Evolutionary conservation across 2,113 vertebrate species (phyloP).

Genomic region (Alosa alosa): DNA sequence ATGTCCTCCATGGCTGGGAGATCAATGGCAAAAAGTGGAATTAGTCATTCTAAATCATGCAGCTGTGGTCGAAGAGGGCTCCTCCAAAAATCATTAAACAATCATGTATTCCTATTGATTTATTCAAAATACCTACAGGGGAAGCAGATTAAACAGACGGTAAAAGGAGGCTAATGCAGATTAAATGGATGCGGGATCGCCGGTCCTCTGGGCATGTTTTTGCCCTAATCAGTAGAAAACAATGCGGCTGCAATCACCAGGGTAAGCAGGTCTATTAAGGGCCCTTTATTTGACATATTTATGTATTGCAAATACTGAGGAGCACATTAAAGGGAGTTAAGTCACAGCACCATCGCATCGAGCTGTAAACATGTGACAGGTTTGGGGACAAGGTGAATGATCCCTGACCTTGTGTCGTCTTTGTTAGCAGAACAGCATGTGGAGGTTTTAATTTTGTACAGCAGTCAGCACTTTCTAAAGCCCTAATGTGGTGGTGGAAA

Average conservation of each 20-base stretch:
- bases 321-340: conserved; percentile 91
- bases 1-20: conserved; percentile 59
- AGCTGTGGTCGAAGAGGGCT: conserved; percentile 92
- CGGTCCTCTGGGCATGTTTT: conserved; percentile 83
- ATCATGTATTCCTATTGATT: conserved; percentile 99
- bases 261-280: conserved; percentile 98
- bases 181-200: conserved; percentile 95
- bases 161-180: conserved; percentile 97
- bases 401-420: conserved; percentile 25
- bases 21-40: conserved; percentile 98
- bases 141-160: conserved; percentile 96
- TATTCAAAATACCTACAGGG: conserved; percentile 99
- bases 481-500: not conserved
- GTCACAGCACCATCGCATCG: conserved; percentile 79
- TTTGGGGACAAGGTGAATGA: conserved; percentile 28
- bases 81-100: conserved; percentile 99
- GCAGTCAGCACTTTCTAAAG: not conserved
- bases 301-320: conserved; percentile 94
- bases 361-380: conserved; percentile 79
- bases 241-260: conserved; percentile 95
- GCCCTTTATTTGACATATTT: conserved; percentile 94
- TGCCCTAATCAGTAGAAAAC: conserved; percentile 98
- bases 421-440: conserved; percentile 14
- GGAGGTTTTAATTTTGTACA: not conserved
- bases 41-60: conserved; percentile 99